Conservation (phyloP, 2,113 vertebrate genomes). For the Tupaia tana region DNA sequence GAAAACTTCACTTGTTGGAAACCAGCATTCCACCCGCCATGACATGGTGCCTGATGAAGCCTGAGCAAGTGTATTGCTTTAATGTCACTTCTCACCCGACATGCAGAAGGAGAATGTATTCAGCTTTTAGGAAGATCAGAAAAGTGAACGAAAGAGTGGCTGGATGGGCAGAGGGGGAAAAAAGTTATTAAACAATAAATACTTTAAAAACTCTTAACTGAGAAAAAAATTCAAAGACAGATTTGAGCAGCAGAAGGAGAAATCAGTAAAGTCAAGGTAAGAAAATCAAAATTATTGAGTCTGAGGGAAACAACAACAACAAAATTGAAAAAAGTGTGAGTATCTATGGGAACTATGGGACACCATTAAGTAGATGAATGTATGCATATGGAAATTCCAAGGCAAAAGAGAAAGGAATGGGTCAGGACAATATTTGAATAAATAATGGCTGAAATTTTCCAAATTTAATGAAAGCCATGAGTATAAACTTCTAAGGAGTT, state of each 20-base stretch:
- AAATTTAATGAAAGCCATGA: not conserved
- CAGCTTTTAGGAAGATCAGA: constrained; percentile 21
- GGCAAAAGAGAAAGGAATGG: not conserved
- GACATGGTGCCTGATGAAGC: not conserved
- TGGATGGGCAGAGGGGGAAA: not conserved
- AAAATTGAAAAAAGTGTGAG: not conserved
- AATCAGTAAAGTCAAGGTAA: not conserved
- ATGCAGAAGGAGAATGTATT: constrained; percentile 17
- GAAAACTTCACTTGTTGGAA: constrained; percentile 46
- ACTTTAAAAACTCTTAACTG: constrained; percentile 37
- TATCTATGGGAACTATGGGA: not conserved
- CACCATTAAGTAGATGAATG: not conserved
- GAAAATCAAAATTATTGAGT: not conserved
- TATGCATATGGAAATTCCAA: not conserved
- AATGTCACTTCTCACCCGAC: constrained; percentile 14
- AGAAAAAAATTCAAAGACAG: not conserved
- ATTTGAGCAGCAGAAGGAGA: not conserved
- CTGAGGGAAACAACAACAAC: not conserved
- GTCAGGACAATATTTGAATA: not conserved
- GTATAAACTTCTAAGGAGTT: not conserved
- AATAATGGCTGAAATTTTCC: not conserved
- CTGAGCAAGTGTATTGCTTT: not conserved
- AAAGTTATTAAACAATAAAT: constrained; percentile 65
- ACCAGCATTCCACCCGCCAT: not conserved
- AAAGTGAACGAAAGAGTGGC: not conserved